Evolutionary conservation across 2,113 vertebrate species (phyloP).

Genomic region (Beaufortia kweichowensis): DNA sequence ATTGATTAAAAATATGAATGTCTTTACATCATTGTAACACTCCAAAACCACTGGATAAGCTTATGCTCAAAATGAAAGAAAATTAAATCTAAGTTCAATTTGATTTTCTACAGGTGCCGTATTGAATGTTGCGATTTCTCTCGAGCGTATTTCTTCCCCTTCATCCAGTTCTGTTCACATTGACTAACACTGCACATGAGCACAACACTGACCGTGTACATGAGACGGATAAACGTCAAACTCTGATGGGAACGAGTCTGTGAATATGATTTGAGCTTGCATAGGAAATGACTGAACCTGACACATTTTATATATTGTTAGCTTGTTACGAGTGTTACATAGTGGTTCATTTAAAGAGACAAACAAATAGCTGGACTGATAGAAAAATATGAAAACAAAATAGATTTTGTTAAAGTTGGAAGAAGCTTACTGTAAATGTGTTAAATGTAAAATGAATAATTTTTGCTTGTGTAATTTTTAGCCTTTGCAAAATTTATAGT

Average conservation of each 20-base stretch:
- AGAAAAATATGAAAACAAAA: neutral
- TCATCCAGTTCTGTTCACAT: neutral
- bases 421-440: neutral
- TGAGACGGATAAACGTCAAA: neutral
- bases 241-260: neutral
- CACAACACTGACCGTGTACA: constrained; percentile 16
- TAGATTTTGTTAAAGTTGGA: neutral
- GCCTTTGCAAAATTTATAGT: too few species aligned
- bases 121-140: neutral
- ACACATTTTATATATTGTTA: constrained; percentile 8
- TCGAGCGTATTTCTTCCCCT: neutral
- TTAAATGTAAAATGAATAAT: neutral
- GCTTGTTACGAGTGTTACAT: neutral
- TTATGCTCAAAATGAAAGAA: too few species aligned
- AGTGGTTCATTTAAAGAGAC: neutral
- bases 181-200: neutral
- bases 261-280: constrained; percentile 12
- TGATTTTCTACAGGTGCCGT: neutral
- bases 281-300: constrained; percentile 12
- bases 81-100: too few species aligned
- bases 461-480: neutral
- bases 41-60: too few species aligned
- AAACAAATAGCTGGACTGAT: neutral
- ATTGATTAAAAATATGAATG: too few species aligned
- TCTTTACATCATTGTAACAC: too few species aligned